Base-by-base conservation (phyloP, 2,113 vertebrate genomes). In the Phylloscopus trochilus region DNA sequence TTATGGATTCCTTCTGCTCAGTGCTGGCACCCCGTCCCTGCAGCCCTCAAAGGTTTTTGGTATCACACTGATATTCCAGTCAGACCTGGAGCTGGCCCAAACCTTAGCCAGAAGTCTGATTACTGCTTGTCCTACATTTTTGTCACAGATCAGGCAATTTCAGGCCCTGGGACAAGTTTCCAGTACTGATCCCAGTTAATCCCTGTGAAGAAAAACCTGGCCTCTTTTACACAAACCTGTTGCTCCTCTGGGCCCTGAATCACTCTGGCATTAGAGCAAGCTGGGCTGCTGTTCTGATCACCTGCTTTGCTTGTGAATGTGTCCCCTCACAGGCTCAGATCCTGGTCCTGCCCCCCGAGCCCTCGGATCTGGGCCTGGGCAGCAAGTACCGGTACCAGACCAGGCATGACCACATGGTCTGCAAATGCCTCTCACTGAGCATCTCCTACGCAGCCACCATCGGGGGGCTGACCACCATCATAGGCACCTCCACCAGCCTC, bases 401-500 rank as follows among this genome's bases (percentile, higher is more conserved):
- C 94, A 99, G 98, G 83, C 98, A 98, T 0, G 99, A 99, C 92
- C 99, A 99, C 75, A 99, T 99, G 99, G 98, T 99, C 96, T 99
- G 99, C 91, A 99, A 99, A 95, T 99, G 99, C 89, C 98, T 99
- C 59, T 99, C 99, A 0, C 98, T 99, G 89, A 99, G 99, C 97
- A 99, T 99, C 92, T 99, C 99, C 10, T 99, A 99, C 0, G 99
- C 99, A 0, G 99, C 99, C 1, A 99, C 99, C 75, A 99, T 99
- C 5, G 99, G 99, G 9, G 99, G 99, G 20, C 98, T 99, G 86
- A 99, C 98, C 97, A 99, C 99, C 96, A 99, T 99, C 97, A 99
- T 99, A 0, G 99, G 99, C 56, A 99, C 99, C 4, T 99, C 99
- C 33, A 99, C 99, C 96, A 99, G 99, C 97, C 99, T 99, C 94